Conservation (phyloP, 2,797 vertebrate genomes). For the Strix occidentalis region DNA sequence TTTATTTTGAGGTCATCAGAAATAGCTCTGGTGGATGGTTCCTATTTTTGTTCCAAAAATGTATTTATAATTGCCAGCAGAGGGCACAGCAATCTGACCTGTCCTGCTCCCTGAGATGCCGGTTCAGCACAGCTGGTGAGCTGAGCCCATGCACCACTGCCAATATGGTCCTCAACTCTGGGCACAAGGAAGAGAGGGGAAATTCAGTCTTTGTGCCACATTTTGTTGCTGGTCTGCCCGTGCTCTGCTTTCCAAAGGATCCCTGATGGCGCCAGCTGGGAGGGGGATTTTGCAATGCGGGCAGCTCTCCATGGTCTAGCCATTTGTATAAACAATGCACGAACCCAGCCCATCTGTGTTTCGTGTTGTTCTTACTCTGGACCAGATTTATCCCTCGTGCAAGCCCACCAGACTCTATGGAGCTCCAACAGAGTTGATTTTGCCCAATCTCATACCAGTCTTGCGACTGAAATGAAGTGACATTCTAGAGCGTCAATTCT, state of each 20-base stretch:
- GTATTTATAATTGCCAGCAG: background rate
- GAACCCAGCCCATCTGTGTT: background rate
- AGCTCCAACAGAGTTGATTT: background rate
- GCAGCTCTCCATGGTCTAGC: background rate
- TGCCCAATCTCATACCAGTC: background rate
- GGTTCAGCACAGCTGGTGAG: background rate
- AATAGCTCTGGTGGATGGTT: constrained; percentile 16
- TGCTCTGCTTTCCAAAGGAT: background rate
- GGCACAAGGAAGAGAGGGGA: background rate
- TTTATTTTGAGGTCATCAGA: constrained; percentile 20
- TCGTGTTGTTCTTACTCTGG: background rate
- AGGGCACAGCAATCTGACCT: background rate
- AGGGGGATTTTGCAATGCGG: background rate
- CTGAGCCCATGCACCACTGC: background rate
- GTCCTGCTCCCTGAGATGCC: background rate
- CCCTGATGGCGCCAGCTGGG: background rate
- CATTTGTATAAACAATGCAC: background rate
- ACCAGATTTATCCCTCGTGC: background rate
- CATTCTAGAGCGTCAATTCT: rapidly evolving
- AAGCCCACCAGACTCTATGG: background rate
- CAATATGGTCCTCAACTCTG: background rate
- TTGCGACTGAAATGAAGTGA: background rate
- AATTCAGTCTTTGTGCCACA: background rate
- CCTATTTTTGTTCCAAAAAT: constrained; percentile 41
- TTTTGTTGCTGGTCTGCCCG: background rate